Percentiles rank a stretch among this genome's conserved stretches.
Conservation (phyloP, 1,140 invertebrate species). For the Drosophila quadrilineata region DNA sequence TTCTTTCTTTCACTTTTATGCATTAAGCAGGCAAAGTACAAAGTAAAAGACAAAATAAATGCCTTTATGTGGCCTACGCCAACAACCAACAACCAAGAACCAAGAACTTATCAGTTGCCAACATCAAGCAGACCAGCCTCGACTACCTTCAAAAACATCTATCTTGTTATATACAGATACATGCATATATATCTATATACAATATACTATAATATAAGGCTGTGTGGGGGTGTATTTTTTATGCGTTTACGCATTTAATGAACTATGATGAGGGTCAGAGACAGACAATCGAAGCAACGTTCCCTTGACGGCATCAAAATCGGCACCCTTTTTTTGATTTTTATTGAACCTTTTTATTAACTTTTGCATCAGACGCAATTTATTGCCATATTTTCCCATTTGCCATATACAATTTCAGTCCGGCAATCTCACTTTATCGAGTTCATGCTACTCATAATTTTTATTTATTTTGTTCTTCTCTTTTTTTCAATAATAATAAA, state of each 20-base stretch:
- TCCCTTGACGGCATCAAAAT: conserved; percentile 59
- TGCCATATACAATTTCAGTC: not conserved
- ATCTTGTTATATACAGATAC: not conserved
- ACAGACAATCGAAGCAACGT: conserved; percentile 38
- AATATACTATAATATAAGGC: not conserved
- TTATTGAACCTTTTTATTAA: conserved; percentile 80
- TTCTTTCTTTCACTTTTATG: conserved; percentile 69
- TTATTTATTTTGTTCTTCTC: no score
- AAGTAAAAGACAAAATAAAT: conserved; percentile 72
- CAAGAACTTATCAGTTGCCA: conserved; percentile 4
- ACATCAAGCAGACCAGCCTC: conserved; percentile 2
- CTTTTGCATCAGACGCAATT: conserved; percentile 60
- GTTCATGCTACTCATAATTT: not conserved
- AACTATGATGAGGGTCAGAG: conserved; percentile 73
- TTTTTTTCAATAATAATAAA: conserved; percentile 28
- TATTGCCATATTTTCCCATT: conserved; percentile 43
- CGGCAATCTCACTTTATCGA: not conserved
- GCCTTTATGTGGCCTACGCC: conserved; percentile 64
- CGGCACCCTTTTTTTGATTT: conserved; percentile 71
- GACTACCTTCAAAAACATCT: not conserved
- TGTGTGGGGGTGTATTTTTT: conserved; percentile 29
- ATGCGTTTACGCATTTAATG: conserved; percentile 73
- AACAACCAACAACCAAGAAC: no score
- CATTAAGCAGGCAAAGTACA: conserved; percentile 49
- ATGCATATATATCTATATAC: not conserved